Evolutionary conservation across 2,113 vertebrate species (phyloP).

Genomic region (Vulpes lagopus): DNA sequence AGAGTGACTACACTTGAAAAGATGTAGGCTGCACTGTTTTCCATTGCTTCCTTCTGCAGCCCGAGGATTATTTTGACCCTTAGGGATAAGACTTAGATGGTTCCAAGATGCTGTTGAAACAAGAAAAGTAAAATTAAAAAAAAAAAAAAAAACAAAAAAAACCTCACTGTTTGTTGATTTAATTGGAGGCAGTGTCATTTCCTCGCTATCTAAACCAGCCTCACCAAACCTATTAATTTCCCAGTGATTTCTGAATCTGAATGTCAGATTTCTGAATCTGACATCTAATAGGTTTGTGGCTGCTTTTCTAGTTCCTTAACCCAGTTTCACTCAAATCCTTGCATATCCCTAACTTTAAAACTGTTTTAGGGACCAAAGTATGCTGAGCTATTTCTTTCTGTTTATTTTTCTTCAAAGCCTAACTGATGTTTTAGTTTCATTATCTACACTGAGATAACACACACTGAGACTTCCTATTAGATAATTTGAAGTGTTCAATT

Average conservation of each 20-base stretch:
- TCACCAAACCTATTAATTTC: constrained; percentile 42
- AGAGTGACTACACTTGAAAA: background rate
- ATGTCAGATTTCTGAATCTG: constrained; percentile 12
- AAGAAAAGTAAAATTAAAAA: background rate
- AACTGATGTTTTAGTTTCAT: constrained; percentile 51
- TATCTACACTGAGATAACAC: constrained; percentile 33
- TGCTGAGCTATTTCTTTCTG: constrained; percentile 31
- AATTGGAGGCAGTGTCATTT: background rate
- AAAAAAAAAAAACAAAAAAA: background rate
- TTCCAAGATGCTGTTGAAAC: background rate
- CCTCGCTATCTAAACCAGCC: background rate
- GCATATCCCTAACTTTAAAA: constrained; percentile 49
- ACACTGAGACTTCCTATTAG: background rate
- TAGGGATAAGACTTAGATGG: constrained; percentile 6
- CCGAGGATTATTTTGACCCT: constrained; percentile 33
- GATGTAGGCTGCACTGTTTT: background rate
- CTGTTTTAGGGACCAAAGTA: constrained; percentile 57
- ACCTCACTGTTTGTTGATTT: background rate
- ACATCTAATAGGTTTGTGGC: constrained; percentile 8
- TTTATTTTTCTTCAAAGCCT: constrained; percentile 61
- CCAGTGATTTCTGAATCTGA: constrained; percentile 35
- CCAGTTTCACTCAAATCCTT: constrained; percentile 37
- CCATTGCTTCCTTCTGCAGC: constrained; percentile 17
- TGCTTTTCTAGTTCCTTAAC: constrained; percentile 11
- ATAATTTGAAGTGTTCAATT: constrained; percentile 51